Conservation (phyloP, 1,140 invertebrate species). For the Diploscapter pachys region DNA sequence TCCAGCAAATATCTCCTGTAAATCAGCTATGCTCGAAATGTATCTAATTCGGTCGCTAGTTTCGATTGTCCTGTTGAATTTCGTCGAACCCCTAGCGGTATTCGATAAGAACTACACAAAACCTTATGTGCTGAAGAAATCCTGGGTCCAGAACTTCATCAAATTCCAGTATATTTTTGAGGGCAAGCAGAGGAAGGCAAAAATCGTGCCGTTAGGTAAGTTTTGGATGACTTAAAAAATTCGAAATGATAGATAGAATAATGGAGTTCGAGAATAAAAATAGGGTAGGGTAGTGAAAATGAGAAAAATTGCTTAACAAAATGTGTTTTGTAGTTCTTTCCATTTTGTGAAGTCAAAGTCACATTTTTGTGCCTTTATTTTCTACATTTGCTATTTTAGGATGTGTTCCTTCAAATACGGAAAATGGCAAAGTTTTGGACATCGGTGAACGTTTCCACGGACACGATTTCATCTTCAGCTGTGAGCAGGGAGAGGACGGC, state of each 20-base stretch:
- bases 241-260: no score
- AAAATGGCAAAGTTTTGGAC: constrained; percentile 16
- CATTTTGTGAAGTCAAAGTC: no score
- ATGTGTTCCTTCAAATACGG: constrained; percentile 22
- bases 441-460: constrained; percentile 9
- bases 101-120: constrained; percentile 27
- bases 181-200: constrained; percentile 25
- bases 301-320: no score
- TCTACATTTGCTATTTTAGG: constrained; percentile 6
- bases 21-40: no score
- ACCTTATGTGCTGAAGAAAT: constrained; percentile 29
- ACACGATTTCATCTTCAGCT: constrained; percentile 25
- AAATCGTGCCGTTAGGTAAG: constrained; percentile 26
- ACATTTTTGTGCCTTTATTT: no score
- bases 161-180: constrained; percentile 27
- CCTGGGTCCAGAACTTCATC: constrained; percentile 31
- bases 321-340: no score
- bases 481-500: constrained; percentile 27
- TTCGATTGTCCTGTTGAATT: no score
- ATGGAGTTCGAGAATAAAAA: no score
- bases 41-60: no score
- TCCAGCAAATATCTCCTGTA: no score
- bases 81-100: no score
- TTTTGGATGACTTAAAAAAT: background rate
- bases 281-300: no score